Conservation (phyloP, 1,140 invertebrate genomes). For the Drosophila sturtevanti region DNA sequence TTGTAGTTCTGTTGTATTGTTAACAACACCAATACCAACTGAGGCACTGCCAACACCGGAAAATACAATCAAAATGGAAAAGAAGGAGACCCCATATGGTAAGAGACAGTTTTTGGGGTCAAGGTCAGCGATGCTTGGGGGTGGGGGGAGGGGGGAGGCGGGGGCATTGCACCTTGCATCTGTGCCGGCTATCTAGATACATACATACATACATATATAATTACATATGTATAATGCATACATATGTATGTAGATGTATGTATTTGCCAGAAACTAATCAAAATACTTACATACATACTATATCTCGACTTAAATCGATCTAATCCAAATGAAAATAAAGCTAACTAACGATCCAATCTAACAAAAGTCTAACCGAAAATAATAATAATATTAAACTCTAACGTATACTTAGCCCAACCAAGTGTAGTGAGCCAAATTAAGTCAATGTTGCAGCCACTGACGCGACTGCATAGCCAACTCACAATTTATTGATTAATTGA, state of each 20-base stretch:
- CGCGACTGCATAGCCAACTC: constrained; percentile 37
- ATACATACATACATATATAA: background rate
- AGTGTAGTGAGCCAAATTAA: constrained; percentile 27
- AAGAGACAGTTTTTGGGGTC: constrained; percentile 83
- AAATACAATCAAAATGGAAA: constrained; percentile 87
- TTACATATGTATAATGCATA: too few species aligned
- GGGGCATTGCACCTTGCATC: background rate
- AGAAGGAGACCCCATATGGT: constrained; percentile 95
- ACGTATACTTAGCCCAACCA: constrained; percentile 3
- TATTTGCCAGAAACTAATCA: constrained; percentile 1
- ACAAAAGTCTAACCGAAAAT: constrained; percentile 4
- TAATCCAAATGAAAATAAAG: constrained; percentile 31
- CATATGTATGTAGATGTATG: too few species aligned
- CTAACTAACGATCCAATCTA: background rate
- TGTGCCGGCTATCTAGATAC: background rate
- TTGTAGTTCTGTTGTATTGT: constrained; percentile 91
- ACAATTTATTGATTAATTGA: constrained; percentile 46
- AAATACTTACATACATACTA: too few species aligned
- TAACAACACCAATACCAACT: constrained; percentile 85
- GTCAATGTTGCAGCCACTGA: constrained; percentile 13
- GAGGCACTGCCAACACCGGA: constrained; percentile 83
- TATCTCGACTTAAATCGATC: constrained; percentile 31
- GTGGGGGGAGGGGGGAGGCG: too few species aligned
- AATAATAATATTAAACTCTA: background rate
- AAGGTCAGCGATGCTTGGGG: constrained; percentile 2